Base-by-base conservation (phyloP, 2,113 vertebrate species). In the Brachyhypopomus occidentalis region DNA sequence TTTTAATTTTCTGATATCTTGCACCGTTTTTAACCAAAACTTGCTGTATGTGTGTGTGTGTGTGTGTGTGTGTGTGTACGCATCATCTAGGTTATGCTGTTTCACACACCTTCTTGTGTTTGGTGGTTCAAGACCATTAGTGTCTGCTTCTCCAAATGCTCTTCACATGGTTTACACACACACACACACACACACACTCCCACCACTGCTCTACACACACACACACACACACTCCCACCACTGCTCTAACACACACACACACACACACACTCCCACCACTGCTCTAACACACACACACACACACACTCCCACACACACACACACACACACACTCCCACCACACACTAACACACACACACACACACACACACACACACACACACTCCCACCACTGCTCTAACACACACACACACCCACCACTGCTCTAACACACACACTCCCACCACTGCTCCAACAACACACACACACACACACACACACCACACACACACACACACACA, bases 1-100 rank as follows among this genome's bases (percentile, higher is more conserved):
- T 84, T 89, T 89, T 84, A 81, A 81, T 89, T 89, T 11, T 41
- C 14, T 86, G n/a, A n/a, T n/a, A n/a, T n/a, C n/a, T n/a, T n/a
- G n/a, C n/a, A n/a, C n/a, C n/a, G n/a, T n/a, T n/a, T n/a, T n/a
- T n/a, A n/a, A n/a, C n/a, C n/a, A n/a, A n/a, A n/a, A n/a, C n/a
- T n/a, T 78, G 56, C 14, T 75, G 77, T 80, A 64, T 79, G 55
- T 80, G 66, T 75, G 83, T 76, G 56, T 76, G 83, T 60, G 72
- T 75, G 69, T 74, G 55, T 36, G 66, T 67, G 58, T 66, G 74
- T 66, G 25, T 73, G 2, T 34, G 30, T 77, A 69, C 20, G 19
- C 22, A 20, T 72, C 12, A 27, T 80, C 34, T 80, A 69, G 25
- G 20, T 36, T 27, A 19, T 22, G 5, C 34, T 58, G 14, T 22